Evolutionary conservation across 53 echinoderm and acorn worm species (phyloP), one percentile per base, ranked within the genome.

Genomic region (Paelopatides confundens): DNA sequence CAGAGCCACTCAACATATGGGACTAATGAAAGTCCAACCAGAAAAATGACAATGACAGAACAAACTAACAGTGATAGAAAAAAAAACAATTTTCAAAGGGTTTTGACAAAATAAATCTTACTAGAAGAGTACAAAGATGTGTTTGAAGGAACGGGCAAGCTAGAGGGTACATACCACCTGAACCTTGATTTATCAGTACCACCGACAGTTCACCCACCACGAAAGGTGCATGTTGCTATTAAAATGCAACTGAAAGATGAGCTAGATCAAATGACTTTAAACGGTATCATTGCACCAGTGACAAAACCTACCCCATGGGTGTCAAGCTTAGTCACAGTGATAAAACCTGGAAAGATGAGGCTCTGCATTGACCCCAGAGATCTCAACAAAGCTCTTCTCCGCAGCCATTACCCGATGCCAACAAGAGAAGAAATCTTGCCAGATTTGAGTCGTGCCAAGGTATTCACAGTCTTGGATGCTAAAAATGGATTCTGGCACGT

Each of bases 401-500:
- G 89, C 35, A 89, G 88, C 79, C 88, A 88, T 37, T 71, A 88
- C 52, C 88, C 91, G 27, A 88, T 88, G 92, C 71, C 68, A 35
- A 66, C 86, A 18, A 77, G 85, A 31, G 86, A 89, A 9, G 89
- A 89, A 62, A 68, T 93, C 28, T 63, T 93, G 15, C 70, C 86
- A 4, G 81, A 89, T 15, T 46, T 93, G 82, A 86, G 66, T 35
- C 86, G 86, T 86, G 86, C 89, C 15, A 86, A 89, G 46, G 78
- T 89, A 26, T 93, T 93, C 64, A 78, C 86, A 29, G 90, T 90
- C 31, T 64, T 87, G 27, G 87, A 91, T 87, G 91, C 87, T 5
- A 91, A 91, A 76, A 91, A 91, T 50, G 87, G 88, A 26, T 92
- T 92, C 31, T 88, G 88, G 88, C 88, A 84, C 50, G 88, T 91